Evolutionary conservation across 2,888 invertebrate genomes (phyloP).

Genomic region (Drosophila setosimentum): DNA sequence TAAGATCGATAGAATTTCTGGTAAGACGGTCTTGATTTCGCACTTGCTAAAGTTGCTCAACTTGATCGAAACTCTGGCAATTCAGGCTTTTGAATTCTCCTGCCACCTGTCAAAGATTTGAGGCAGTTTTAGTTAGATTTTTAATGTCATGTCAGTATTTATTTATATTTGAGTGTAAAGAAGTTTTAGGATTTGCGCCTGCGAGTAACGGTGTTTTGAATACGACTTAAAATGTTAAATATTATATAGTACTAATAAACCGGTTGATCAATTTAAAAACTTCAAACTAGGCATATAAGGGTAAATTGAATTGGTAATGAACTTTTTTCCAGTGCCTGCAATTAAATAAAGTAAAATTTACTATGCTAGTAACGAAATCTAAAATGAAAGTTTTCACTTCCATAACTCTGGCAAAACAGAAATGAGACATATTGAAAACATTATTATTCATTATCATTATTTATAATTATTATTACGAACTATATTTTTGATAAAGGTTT

Average conservation of each 20-base stretch:
- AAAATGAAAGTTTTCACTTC: neutral
- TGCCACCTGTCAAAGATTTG: neutral
- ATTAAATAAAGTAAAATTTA: neutral
- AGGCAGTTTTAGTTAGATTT: neutral
- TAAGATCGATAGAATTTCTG: neutral
- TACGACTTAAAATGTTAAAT: neutral
- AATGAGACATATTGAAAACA: neutral
- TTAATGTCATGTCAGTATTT: too few relatives aligned
- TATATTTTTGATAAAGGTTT: neutral
- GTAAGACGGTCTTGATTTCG: neutral
- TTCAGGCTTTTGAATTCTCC: constrained; percentile 1
- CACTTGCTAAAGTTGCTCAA: constrained; percentile 1
- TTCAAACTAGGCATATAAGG: neutral
- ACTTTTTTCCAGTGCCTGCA: neutral
- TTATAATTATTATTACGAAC: neutral
- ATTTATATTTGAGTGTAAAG: neutral
- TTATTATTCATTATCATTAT: neutral
- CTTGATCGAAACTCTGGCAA: neutral
- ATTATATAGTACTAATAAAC: neutral
- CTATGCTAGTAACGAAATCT: neutral
- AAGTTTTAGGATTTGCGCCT: neutral
- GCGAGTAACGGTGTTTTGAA: neutral
- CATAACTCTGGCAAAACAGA: neutral
- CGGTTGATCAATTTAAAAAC: neutral
- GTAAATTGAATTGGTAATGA: accelerated